Conservation (phyloP, 2,888 invertebrate genomes). For the Bembecia ichneumoniformis region DNA sequence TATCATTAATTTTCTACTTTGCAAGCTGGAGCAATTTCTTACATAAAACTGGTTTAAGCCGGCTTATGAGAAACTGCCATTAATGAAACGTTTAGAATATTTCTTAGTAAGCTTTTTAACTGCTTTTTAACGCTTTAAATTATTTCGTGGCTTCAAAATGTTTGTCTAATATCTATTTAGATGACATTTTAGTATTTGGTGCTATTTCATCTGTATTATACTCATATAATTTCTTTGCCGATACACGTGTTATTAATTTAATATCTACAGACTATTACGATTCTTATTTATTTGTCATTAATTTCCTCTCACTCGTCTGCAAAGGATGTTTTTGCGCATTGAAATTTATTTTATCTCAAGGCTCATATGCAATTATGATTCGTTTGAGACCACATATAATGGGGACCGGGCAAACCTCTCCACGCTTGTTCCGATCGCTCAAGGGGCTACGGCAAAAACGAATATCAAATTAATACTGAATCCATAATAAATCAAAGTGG, state of each 20-base stretch:
- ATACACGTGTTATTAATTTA: conserved; percentile 1
- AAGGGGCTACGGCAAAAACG: conserved; percentile 68
- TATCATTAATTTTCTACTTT: conserved; percentile 40
- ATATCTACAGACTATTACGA: not conserved
- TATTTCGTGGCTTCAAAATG: not conserved
- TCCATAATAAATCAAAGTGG: conserved; percentile 70
- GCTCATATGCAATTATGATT: conserved; percentile 68
- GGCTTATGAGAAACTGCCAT: conserved; percentile 22
- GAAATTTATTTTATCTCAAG: conserved; percentile 51
- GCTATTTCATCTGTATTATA: too few relatives aligned
- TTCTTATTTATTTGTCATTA: conserved; percentile 3
- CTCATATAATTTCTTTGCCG: too few relatives aligned
- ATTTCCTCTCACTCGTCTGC: conserved; percentile 4
- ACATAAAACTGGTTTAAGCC: conserved; percentile 42
- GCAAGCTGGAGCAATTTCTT: conserved; percentile 35
- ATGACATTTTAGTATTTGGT: too few relatives aligned
- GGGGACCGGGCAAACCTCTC: conserved; percentile 50
- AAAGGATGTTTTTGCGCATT: conserved; percentile 36
- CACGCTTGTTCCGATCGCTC: conserved; percentile 58
- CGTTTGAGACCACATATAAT: conserved; percentile 63
- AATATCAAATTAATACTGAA: conserved; percentile 73
- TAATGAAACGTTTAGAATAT: conserved; percentile 21
- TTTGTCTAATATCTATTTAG: not conserved
- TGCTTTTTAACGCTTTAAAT: conserved; percentile 5
- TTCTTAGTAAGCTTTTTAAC: conserved; percentile 17